These are phyloP conservation scores for Chaetura pelagica DNA, from an alignment of 2,113 vertebrate genomes.

Conservation along the genomic window DNA sequence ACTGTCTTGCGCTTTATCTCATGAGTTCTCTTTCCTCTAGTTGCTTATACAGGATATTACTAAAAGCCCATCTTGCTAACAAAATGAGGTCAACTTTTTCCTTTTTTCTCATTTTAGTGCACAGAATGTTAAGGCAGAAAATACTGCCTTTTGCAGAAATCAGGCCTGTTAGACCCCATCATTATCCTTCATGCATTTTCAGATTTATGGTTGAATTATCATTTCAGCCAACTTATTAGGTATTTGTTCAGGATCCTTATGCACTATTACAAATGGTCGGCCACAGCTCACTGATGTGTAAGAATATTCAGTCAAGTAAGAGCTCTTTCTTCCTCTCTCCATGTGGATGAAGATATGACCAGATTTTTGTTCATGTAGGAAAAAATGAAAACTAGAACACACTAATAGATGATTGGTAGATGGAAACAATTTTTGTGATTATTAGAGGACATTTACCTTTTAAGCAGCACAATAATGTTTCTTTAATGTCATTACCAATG, in stretches of 20 bases:
- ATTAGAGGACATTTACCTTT: background rate
- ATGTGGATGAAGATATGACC: accelerated
- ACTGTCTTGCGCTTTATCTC: background rate
- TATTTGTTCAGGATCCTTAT: background rate
- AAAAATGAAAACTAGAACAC: background rate
- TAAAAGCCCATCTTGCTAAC: background rate
- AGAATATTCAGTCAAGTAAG: background rate
- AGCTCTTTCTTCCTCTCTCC: background rate
- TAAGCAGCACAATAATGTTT: background rate
- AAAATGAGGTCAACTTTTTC: background rate
- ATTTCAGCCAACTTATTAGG: background rate
- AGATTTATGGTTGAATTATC: background rate
- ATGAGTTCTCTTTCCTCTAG: background rate
- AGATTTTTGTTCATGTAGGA: background rate
- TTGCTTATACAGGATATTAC: background rate
- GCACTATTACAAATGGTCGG: background rate
- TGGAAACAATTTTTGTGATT: background rate
- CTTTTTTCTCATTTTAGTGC: background rate
- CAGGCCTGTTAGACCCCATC: background rate
- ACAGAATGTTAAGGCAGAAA: background rate
- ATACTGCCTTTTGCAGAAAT: background rate
- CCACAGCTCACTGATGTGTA: background rate
- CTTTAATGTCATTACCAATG: background rate
- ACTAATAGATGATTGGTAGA: background rate
- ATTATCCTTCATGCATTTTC: background rate